A percentile compares a stretch with the other conserved stretches of the same genome.
These are phyloP conservation scores for Rhingia campestris DNA, from an alignment of 2,888 invertebrate species.

Conservation along the genomic window DNA sequence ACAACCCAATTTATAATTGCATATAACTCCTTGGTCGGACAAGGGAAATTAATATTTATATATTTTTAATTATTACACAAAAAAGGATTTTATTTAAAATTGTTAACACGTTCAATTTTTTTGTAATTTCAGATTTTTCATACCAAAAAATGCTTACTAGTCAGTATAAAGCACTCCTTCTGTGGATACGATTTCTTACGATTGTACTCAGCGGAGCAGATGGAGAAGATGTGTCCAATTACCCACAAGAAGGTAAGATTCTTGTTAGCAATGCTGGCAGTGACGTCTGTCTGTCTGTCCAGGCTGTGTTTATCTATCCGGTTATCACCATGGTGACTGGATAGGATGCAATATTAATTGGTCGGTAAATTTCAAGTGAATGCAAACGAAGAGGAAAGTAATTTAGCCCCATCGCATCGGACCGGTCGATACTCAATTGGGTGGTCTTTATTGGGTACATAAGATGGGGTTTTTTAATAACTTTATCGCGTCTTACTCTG, in stretches of 20 bases:
- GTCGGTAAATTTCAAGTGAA: background rate
- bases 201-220: constrained; percentile 41
- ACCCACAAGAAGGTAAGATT: constrained; percentile 47
- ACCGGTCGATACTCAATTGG: background rate
- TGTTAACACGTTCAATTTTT: constrained; percentile 1
- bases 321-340: background rate
- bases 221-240: constrained; percentile 39
- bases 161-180: constrained; percentile 41
- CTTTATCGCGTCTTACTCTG: background rate
- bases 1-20: background rate
- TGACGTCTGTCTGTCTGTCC: constrained; percentile 6
- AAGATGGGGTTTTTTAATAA: background rate
- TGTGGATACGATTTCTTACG: constrained; percentile 44
- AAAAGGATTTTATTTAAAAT: background rate
- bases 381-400: constrained; percentile 7
- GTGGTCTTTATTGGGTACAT: constrained; percentile 6
- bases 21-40: background rate
- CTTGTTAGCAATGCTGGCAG: background rate
- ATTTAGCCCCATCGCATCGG: background rate
- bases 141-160: constrained; percentile 41
- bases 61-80: background rate
- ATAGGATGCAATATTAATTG: constrained; percentile 14
- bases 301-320: background rate
- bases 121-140: constrained; percentile 31
- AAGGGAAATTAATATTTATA: background rate